A percentile compares a stretch with the other conserved stretches of the same genome.
phyloP scores from a whole-genome alignment of 2,113 vertebrate species.

The Melozone crissalis region DNA sequence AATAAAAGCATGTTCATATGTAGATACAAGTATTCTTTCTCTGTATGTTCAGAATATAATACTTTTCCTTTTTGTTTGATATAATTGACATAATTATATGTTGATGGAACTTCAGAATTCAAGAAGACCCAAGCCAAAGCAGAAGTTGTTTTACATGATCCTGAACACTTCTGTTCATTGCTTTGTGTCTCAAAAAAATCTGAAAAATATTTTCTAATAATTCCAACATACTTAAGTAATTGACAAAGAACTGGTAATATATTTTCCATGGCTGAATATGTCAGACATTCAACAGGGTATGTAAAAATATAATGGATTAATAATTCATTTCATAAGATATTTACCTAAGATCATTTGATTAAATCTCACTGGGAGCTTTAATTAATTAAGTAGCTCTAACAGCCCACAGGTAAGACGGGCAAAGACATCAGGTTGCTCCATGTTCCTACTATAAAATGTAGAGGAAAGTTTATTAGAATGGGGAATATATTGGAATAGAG shows the following conservation, averaged over 20 bases:
- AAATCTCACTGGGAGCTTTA: not conserved
- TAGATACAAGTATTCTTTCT: not conserved
- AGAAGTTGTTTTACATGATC: not conserved
- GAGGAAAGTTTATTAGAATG: not conserved
- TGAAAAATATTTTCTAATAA: not conserved
- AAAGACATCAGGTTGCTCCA: not conserved
- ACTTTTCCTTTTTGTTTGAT: not conserved
- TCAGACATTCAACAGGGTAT: not conserved
- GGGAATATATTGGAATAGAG: not conserved
- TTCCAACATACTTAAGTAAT: not conserved
- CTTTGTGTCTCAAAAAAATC: not conserved
- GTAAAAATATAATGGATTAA: not conserved
- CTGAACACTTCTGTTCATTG: not conserved
- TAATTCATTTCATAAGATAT: not conserved
- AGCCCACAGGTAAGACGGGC: not conserved
- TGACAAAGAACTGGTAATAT: not conserved
- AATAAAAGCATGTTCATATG: not conserved
- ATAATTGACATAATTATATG: not conserved
- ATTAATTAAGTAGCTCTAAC: not conserved
- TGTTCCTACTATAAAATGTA: not conserved
- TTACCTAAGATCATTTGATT: not conserved
- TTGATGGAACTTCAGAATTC: not conserved
- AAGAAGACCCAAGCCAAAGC: not conserved
- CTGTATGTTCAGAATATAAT: not conserved
- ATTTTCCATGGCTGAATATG: not conserved